Evolutionary conservation across 2,797 vertebrate species (phyloP), one percentile per base, ranked within the genome.

Genomic region (Crocidura indochinensis): DNA sequence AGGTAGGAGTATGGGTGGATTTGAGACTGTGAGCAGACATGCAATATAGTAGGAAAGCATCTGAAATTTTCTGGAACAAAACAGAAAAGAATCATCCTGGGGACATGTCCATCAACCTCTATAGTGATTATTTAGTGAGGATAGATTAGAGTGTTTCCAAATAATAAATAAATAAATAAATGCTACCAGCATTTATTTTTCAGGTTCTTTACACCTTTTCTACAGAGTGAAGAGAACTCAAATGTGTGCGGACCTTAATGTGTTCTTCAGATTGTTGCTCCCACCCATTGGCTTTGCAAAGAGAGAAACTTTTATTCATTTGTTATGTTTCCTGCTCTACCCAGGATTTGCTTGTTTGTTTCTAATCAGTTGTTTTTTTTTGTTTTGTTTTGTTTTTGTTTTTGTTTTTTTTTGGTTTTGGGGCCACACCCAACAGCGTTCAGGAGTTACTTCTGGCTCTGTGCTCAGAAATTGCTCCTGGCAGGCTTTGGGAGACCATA

Each of bases 321-420:
- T 91, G 60, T 88, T 74, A 12, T 83, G 75, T 83, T 90, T 87
- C 60, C 65, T 94, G 56, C 11, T 20, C 78, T 62, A 0, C 65
- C 68, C 7, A 3, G 4, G 6, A 5, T n/a, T 73, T 74, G 38
- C 78, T 77, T 74, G 26, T 85, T 88, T 91, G 76, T 20, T 79
- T 38, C 38, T 38, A 38, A 38, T 38, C 38, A 38, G 38, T 38
- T 38, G 2, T 38, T 38, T 38, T 38, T 38, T 38, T 38, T 38
- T n/a, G n/a, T n/a, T 79, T 76, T 49, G 4, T 65, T 88, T 81
- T 44, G 29, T 56, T 88, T 84, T 88, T 53, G 65, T n/a, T n/a
- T n/a, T n/a, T n/a, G n/a, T n/a, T 38, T 38, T 38, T 38, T 38
- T 38, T 38, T 38, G 38, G 38, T 38, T 38, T 38, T 38, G 38